Percentiles rank a stretch among this genome's conserved stretches.
Evolutionary conservation across 2,113 vertebrate species (phyloP).

Genomic region (Leucopsar rothschildi): DNA sequence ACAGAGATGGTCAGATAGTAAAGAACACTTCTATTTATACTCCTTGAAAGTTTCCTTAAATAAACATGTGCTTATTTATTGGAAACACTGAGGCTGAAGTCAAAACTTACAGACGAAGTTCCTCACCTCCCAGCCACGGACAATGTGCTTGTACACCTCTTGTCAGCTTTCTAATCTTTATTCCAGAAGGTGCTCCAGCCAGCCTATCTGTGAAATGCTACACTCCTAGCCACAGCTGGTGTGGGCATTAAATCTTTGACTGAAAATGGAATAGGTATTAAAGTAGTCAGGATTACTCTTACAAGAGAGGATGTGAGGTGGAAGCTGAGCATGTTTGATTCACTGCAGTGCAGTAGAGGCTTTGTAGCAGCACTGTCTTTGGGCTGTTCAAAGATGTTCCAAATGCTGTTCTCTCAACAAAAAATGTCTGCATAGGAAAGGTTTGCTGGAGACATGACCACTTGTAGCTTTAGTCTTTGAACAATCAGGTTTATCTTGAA

Average conservation of each 20-base stretch:
- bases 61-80: constrained; percentile 39
- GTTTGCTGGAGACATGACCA: neutral
- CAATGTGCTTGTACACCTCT: neutral
- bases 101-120: neutral
- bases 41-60: constrained; percentile 44
- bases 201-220: constrained; percentile 3
- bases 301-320: neutral
- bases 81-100: constrained; percentile 2
- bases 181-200: constrained; percentile 17
- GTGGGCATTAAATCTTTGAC: neutral
- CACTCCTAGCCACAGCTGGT: neutral
- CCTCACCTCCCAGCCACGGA: neutral
- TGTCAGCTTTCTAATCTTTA: neutral
- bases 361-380: neutral
- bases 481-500: neutral
- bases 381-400: neutral
- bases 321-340: neutral
- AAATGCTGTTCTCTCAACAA: neutral
- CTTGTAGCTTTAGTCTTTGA: neutral
- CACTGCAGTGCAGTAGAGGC: neutral
- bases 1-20: constrained; percentile 22
- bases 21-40: constrained; percentile 57
- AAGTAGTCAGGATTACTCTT: neutral
- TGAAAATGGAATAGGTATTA: constrained; percentile 22
- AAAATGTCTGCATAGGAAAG: neutral